Evolutionary conservation across 2,113 vertebrate species (phyloP), one percentile per base, ranked within the genome.

Genomic region (Tachycineta bicolor): DNA sequence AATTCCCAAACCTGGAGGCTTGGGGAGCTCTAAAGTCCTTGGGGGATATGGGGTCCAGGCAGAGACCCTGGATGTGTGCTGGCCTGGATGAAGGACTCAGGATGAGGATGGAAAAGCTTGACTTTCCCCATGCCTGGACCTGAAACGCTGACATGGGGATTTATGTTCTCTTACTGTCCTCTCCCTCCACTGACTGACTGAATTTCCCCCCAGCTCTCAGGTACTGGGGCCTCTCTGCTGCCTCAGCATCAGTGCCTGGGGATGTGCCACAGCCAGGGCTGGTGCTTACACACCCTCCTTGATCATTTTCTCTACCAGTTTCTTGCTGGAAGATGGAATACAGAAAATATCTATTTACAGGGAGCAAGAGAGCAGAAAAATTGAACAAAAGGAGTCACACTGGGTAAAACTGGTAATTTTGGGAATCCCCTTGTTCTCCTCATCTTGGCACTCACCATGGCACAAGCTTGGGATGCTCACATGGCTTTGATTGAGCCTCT

Each of bases 91-190:
- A 56, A 41, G 26, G 70, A 47, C 25, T 87, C 0, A 1, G 56
- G 34, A 24, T 26, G 14, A 64, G 20, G 62, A 39, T 21, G 14
- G 75, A 68, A 87, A 85, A 39, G 19, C 6, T 34, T 53, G 31
- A 22, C 23, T 33, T 93, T 75, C 46, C 74, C 59, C 3, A 0
- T 21, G 20, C 13, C 60, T 10, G 5, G 56, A 15, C 25, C 37
- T 70, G 43, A 77, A 81, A 81, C 0, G 0, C 18, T 8, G 1
- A 31, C 56, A 11, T 0, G 46, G 25, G 0, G 1, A 43, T 75
- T n/a, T 67, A 24, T 37, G 33, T 50, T 53, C 37, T 55, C 68
- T 34, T 73, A 21, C 23, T 60, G 41, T 41, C 29, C 26, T 33
- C 64, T 75, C 43, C 43, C 33, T 63, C 34, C 28, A 15, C 0